phyloP scores from a whole-genome alignment of 2,888 invertebrate species.

The Sipha maydis region DNA sequence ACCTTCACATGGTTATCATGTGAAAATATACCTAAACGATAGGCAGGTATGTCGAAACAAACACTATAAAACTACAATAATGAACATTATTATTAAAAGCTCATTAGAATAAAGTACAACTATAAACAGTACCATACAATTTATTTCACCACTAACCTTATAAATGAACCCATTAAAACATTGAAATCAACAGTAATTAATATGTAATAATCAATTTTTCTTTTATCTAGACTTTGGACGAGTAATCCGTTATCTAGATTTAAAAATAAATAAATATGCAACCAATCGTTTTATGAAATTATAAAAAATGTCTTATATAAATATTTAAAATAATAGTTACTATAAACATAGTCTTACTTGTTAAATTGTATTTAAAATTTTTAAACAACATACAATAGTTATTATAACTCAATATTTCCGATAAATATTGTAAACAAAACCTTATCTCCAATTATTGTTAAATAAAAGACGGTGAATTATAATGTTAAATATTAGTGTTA shows the following conservation, averaged over 20 bases:
- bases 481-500: too few relatives aligned
- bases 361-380: too few relatives aligned
- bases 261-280: not conserved
- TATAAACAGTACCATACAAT: not conserved
- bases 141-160: conserved; percentile 30
- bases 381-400: too few relatives aligned
- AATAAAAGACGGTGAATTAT: too few relatives aligned
- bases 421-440: too few relatives aligned
- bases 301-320: not conserved
- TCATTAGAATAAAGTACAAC: conserved; percentile 31
- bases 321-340: too few relatives aligned
- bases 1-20: not conserved
- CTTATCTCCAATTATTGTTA: too few relatives aligned
- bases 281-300: not conserved
- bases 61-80: not conserved
- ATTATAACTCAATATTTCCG: too few relatives aligned
- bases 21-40: not conserved
- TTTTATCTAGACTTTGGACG: conserved; percentile 5
- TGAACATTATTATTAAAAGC: conserved; percentile 5
- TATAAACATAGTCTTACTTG: too few relatives aligned
- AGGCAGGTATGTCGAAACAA: not conserved
- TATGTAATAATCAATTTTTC: conserved; percentile 19
- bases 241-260: conserved; percentile 6
- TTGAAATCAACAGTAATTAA: conserved; percentile 11
- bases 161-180: conserved; percentile 26